Base-by-base conservation (phyloP, 2,797 vertebrate species). In the Arvicola amphibius region DNA sequence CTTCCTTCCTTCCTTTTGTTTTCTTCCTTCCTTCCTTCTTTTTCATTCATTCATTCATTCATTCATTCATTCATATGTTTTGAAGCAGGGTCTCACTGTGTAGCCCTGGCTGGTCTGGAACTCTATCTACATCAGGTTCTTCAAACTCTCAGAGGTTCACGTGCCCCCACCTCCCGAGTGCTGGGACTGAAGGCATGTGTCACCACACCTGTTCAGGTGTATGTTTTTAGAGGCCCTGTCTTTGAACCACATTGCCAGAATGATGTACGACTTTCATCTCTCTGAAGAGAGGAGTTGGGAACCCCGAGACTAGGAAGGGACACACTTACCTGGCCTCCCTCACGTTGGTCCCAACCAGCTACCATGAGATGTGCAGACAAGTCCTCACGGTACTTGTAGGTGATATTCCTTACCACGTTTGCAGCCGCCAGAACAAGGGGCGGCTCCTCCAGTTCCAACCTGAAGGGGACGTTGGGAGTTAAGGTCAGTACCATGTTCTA, bases 301-400 rank as follows among this genome's bases (percentile, higher is more conserved):
- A 76, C 29, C 32, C 91, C 11, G 10, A 51, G 34, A 23, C 17
- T 32, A 23, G 87, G 63, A 69, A 92, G 53, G 83, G 29, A 61
- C 92, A 93, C 90, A 99, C 99, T 98, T 23, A 85, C 83, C 63
- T 99, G 99, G 32, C 99, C 98, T 8, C 99, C 99, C 4, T 98
- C 98, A 53, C 97, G 99, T 23, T 67, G 96, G 98, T 99, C 99
- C 99, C 99, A 99, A 85, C 99, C 99, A 0, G 99, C 99, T 40
- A 99, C 98, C 61, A 99, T 98, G 97, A 99, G 99, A 48, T 99
- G 99, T 0, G 99, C 99, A 16, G 98, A 98, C 27, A 99, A 97
- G 71, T 99, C 99, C 0, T 99, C 99, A 10, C 98, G 99, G 88
- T 99, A 98, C 25, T 98, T 98, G 96, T 99, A 99, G 95, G 98